phyloP scores from a whole-genome alignment of 2,888 invertebrate genomes.

The Ophion obscuratus region DNA sequence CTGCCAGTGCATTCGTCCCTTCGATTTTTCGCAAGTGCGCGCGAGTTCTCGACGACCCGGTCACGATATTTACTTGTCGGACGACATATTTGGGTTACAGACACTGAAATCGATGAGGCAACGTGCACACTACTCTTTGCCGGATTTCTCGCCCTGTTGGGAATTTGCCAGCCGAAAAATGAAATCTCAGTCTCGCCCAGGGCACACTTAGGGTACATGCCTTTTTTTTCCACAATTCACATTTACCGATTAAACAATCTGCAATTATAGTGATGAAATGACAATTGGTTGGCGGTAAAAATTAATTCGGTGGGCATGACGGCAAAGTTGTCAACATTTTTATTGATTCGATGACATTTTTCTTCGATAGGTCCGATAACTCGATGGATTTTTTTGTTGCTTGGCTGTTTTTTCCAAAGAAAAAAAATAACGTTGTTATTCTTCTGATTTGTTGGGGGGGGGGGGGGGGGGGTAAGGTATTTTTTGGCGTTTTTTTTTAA shows the following conservation, averaged over 20 bases:
- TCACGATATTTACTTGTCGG: slow-evolving; percentile 65
- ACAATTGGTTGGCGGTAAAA: neutral
- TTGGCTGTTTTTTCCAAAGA: too few relatives aligned
- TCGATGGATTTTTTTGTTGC: too few relatives aligned
- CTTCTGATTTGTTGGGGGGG: too few relatives aligned
- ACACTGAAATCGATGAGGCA: slow-evolving; percentile 64
- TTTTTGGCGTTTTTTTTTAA: too few relatives aligned
- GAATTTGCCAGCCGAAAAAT: slow-evolving; percentile 49
- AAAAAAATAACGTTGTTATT: too few relatives aligned
- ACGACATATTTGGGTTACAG: slow-evolving; percentile 66
- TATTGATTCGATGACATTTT: neutral
- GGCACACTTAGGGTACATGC: neutral
- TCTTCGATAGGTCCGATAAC: too few relatives aligned
- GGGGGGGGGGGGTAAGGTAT: too few relatives aligned
- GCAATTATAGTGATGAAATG: neutral
- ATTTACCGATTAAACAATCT: neutral
- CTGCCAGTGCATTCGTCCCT: slow-evolving; percentile 59
- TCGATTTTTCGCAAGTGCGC: slow-evolving; percentile 53
- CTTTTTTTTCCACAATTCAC: neutral
- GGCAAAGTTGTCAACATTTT: neutral
- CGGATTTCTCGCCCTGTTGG: slow-evolving; percentile 44
- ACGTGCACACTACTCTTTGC: slow-evolving; percentile 41
- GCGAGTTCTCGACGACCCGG: slow-evolving; percentile 46
- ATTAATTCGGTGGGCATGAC: neutral
- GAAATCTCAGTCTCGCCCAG: neutral